Evolutionary conservation across 2,888 invertebrate genomes (phyloP).

Genomic region (Odontothrips loti): DNA sequence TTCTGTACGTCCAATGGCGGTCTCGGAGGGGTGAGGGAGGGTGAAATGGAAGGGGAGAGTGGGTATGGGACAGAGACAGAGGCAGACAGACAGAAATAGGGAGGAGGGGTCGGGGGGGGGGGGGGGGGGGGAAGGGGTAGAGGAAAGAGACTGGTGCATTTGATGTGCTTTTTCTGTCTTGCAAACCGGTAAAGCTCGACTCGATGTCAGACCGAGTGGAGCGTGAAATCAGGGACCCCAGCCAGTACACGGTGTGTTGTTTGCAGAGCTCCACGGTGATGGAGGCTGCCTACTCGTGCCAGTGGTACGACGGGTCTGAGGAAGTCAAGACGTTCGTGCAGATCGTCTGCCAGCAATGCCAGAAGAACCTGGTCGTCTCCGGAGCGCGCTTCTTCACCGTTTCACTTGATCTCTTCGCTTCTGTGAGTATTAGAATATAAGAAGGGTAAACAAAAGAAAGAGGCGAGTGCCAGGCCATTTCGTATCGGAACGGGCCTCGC

Average conservation of each 20-base stretch:
- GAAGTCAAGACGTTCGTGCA: slow-evolving; percentile 87
- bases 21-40: too few species aligned
- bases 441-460: too few species aligned
- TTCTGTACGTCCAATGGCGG: neutral
- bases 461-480: too few species aligned
- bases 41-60: neutral
- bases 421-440: slow-evolving; percentile 56
- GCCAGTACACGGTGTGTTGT: neutral
- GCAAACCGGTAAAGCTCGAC: too few species aligned
- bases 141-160: too few species aligned
- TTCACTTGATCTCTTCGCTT: slow-evolving; percentile 80
- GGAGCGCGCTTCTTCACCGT: slow-evolving; percentile 88
- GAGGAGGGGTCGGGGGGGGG: neutral
- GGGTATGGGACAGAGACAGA: neutral
- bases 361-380: slow-evolving; percentile 83
- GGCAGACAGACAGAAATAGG: neutral
- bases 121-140: too few species aligned
- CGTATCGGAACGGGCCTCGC: too few species aligned
- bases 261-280: slow-evolving; percentile 80
- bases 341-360: slow-evolving; percentile 86
- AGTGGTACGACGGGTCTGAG: slow-evolving; percentile 87
- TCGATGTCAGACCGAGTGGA: too few species aligned
- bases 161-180: too few species aligned
- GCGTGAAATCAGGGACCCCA: too few species aligned
- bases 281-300: slow-evolving; percentile 87